Base-by-base conservation (phyloP, 2,797 vertebrate genomes). In the Hyperoplus immaculatus region DNA sequence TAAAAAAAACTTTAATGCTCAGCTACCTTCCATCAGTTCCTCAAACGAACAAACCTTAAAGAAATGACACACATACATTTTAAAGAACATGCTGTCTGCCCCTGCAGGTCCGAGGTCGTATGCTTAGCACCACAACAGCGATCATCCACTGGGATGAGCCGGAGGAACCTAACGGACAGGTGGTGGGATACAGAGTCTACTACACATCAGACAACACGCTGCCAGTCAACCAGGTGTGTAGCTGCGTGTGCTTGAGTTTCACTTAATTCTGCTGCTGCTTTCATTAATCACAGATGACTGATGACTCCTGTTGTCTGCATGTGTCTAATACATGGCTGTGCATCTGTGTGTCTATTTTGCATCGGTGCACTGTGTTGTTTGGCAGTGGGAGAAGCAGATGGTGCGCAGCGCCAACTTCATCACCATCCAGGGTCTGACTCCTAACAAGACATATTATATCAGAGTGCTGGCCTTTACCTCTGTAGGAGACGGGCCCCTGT, bases 141-240 rank as follows among this genome's bases (percentile, higher is more conserved):
- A 95, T 99, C 91, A 97, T 99, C 57, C 98, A 99, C 81, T 99
- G 98, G 98, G 98, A 99, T 82, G 98, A 99, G 78, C 98, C 98
- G 0, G 98, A 99, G 67, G 98, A 99, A 69, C 97, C 98, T 0
- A 99, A 99, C 8, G 98, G 98, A 8, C 97, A 99, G 92, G 98
- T 99, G 87, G 97, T 98, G 41, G 98, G 98, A 15, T 99, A 99
- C 89, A 95, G 98, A 89, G 97, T 99, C 49, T 99, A 99, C 94
- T 99, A 99, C 72, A 99, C 97, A 3, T 97, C 97, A 79, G 97
- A 99, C 75, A 96, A 95, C 55, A 91, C 90, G 1, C 95, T 98
- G 42, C 94, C 97, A 10, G 97, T 98, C 86, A 99, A 97, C 93
- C 98, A 95, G 55, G 94, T 93, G 63, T 57, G 88, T 66, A 38